A percentile compares a stretch with the other conserved stretches of the same genome.
Conservation (phyloP, 2,113 vertebrate species). For the Eptesicus fuscus region DNA sequence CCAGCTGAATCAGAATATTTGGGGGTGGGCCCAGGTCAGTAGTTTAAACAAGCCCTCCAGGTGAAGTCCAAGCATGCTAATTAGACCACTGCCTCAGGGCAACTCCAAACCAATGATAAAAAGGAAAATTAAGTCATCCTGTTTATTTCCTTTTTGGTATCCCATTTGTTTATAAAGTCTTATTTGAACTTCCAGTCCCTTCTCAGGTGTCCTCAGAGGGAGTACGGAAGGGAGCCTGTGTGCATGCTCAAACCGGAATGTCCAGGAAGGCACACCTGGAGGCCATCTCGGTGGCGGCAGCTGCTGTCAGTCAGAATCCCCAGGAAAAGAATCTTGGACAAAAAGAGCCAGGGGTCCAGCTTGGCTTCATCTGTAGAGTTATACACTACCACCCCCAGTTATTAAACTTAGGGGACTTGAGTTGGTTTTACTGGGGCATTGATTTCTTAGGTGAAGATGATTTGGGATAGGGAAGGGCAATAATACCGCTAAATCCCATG, state of each 20-base stretch:
- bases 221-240: neutral
- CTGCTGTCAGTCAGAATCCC: neutral
- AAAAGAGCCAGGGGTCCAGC: neutral
- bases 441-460: neutral
- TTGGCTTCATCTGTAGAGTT: neutral
- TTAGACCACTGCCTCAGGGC: neutral
- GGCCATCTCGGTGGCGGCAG: fast-evolving
- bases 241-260: neutral
- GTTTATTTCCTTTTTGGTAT: neutral
- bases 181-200: neutral
- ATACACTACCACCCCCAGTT: no score
- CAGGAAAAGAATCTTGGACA: neutral
- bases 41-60: neutral
- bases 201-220: neutral
- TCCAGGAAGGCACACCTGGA: neutral
- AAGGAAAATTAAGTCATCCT: neutral
- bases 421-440: neutral
- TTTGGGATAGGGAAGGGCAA: neutral
- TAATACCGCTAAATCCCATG: neutral
- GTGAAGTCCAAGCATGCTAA: neutral
- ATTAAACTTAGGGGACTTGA: neutral
- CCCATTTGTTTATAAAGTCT: neutral
- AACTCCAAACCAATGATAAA: neutral
- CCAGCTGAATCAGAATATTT: neutral
- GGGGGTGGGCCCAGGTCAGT: fast-evolving